phyloP scores from a whole-genome alignment of 2,888 invertebrate species.

The Polydrusus cervinus region DNA sequence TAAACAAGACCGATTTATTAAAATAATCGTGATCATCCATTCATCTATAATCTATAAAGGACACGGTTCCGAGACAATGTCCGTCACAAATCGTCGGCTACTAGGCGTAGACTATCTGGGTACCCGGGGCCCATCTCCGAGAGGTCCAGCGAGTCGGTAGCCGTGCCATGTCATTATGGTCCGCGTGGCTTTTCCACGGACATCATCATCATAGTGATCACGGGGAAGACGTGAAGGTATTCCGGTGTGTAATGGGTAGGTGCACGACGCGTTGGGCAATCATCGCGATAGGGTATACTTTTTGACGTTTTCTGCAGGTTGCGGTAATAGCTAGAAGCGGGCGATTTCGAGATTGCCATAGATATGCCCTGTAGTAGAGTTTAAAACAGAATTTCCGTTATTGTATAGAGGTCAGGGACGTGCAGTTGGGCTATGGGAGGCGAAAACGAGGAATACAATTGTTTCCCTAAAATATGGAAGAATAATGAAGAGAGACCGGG shows the following conservation, averaged over 20 bases:
- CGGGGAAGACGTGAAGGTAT: slow-evolving; percentile 54
- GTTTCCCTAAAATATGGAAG: too few relatives aligned
- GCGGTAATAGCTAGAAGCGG: slow-evolving; percentile 16
- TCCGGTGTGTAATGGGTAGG: slow-evolving; percentile 47
- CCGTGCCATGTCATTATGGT: slow-evolving; percentile 60
- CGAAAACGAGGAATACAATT: too few relatives aligned
- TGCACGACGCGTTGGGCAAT: slow-evolving; percentile 39
- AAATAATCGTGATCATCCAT: slow-evolving; percentile 33
- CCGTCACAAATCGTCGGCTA: slow-evolving; percentile 50
- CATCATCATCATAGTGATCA: slow-evolving; percentile 53
- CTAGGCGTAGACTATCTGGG: slow-evolving; percentile 52
- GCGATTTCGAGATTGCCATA: slow-evolving; percentile 15
- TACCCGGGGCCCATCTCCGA: slow-evolving; percentile 53
- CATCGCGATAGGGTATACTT: slow-evolving; percentile 26
- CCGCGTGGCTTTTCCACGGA: slow-evolving; percentile 36
- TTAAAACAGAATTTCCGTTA: not conserved
- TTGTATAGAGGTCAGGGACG: not conserved
- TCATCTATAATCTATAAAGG: slow-evolving; percentile 31
- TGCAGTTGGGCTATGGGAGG: too few relatives aligned
- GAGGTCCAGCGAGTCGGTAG: slow-evolving; percentile 58
- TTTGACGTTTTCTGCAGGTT: slow-evolving; percentile 14
- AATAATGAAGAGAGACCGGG: too few relatives aligned
- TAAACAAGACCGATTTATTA: too few relatives aligned
- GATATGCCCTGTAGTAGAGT: slow-evolving; percentile 10
- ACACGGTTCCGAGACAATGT: slow-evolving; percentile 41